These are phyloP conservation scores for Stenopsyche tienmushanensis DNA, from an alignment of 1,140 invertebrate species.

Conservation along the genomic window DNA sequence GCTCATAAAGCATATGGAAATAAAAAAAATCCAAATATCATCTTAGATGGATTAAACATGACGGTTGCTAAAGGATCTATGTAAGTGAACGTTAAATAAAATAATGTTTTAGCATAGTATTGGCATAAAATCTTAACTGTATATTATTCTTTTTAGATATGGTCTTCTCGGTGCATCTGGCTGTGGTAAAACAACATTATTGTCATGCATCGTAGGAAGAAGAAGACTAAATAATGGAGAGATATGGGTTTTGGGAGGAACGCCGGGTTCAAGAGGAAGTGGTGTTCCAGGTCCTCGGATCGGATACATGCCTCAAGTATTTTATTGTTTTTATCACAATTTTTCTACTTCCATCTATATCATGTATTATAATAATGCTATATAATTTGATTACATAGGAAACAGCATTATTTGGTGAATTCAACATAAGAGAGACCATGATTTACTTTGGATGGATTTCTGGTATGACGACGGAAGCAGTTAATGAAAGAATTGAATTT, in stretches of 20 bases:
- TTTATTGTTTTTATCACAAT: not conserved
- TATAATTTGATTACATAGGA: constrained; percentile 64
- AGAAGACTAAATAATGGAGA: constrained; percentile 78
- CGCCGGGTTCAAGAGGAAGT: constrained; percentile 77
- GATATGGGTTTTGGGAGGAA: constrained; percentile 83
- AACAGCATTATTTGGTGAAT: constrained; percentile 87
- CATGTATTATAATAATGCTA: not conserved
- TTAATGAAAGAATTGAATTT: constrained; percentile 79
- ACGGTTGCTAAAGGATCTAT: constrained; percentile 88
- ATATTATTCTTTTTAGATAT: constrained; percentile 63
- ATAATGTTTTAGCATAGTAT: not conserved
- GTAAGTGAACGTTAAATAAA: constrained; percentile 60
- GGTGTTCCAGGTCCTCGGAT: constrained; percentile 80
- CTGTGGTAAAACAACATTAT: constrained; percentile 81
- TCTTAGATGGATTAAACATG: constrained; percentile 85
- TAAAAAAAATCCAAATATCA: constrained; percentile 79
- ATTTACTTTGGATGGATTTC: constrained; percentile 89
- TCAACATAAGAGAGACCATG: constrained; percentile 87
- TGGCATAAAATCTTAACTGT: not conserved
- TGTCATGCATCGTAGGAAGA: constrained; percentile 85
- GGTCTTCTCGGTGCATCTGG: constrained; percentile 84
- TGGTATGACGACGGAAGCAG: constrained; percentile 71
- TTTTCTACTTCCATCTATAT: not conserved
- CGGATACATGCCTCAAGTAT: constrained; percentile 67
- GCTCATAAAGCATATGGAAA: constrained; percentile 85